These are phyloP conservation scores for Crotalus tigris DNA, from an alignment of 2,113 vertebrate genomes.

Conservation along the genomic window DNA sequence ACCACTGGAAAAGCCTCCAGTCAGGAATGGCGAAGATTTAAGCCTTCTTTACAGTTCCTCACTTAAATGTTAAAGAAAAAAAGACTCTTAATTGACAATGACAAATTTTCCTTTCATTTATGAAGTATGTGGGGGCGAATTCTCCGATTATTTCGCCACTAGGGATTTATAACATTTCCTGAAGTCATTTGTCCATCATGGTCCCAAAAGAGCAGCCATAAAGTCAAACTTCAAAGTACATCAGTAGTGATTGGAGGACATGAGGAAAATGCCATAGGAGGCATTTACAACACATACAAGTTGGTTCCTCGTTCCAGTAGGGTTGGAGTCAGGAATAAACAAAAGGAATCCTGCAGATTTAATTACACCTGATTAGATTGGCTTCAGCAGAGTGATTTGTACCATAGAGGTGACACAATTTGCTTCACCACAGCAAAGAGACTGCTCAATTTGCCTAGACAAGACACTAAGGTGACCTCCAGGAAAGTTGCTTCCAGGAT, in stretches of 20 bases:
- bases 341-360: background rate
- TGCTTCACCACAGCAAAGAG: background rate
- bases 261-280: background rate
- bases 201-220: background rate
- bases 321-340: no score
- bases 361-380: background rate
- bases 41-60: background rate
- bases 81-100: background rate
- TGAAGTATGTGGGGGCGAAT: background rate
- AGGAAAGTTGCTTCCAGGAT: background rate
- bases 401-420: background rate
- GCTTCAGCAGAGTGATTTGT: background rate
- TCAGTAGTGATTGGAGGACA: accelerated
- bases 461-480: background rate
- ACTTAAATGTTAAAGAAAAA: background rate
- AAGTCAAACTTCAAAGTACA: background rate
- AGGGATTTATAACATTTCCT: background rate
- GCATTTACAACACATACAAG: background rate
- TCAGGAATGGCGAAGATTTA: background rate
- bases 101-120: background rate
- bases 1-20: background rate
- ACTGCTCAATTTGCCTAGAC: background rate
- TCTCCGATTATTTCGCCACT: background rate
- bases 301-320: background rate
- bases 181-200: background rate